These are phyloP conservation scores for Polydrusus tereticollis DNA, from an alignment of 2,888 invertebrate species.

Conservation along the genomic window DNA sequence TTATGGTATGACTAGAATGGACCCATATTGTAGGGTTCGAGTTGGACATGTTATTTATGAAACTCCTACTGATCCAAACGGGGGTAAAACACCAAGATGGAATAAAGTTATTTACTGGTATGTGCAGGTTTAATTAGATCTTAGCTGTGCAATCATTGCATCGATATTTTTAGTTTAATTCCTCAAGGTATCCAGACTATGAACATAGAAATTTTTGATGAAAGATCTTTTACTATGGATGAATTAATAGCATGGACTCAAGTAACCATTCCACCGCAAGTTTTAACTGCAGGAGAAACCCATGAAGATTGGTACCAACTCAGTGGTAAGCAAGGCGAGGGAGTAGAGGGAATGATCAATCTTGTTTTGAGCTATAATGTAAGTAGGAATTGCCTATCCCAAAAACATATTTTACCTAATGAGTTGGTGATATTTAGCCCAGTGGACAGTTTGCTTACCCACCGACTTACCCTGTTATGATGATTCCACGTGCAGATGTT, in stretches of 20 bases:
- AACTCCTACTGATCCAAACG: constrained; percentile 94
- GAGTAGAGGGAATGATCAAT: constrained; percentile 93
- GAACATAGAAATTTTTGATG: constrained; percentile 96
- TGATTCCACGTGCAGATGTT: constrained; percentile 74
- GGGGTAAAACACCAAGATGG: constrained; percentile 96
- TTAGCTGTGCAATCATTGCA: background rate
- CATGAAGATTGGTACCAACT: constrained; percentile 96
- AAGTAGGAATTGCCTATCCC: no score
- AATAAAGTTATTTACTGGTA: constrained; percentile 95
- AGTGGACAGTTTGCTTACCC: constrained; percentile 64
- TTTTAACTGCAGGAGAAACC: constrained; percentile 89
- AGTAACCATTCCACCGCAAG: constrained; percentile 86
- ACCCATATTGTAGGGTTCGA: constrained; percentile 93
- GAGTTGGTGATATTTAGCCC: constrained; percentile 13
- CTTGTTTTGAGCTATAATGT: constrained; percentile 87
- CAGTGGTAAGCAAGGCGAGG: constrained; percentile 95
- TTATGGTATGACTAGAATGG: constrained; percentile 96
- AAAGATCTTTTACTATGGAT: constrained; percentile 96
- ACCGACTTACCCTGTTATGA: constrained; percentile 77
- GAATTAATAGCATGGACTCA: constrained; percentile 96
- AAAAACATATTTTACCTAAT: no score
- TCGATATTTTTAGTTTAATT: constrained; percentile 73
- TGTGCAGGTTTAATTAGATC: constrained; percentile 54
- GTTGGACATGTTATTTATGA: constrained; percentile 96
- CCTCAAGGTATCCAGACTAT: constrained; percentile 91